A percentile compares a stretch with the other conserved stretches of the same genome.
phyloP scores from a whole-genome alignment of 2,797 vertebrate genomes.

The Sphenodon punctatus region DNA sequence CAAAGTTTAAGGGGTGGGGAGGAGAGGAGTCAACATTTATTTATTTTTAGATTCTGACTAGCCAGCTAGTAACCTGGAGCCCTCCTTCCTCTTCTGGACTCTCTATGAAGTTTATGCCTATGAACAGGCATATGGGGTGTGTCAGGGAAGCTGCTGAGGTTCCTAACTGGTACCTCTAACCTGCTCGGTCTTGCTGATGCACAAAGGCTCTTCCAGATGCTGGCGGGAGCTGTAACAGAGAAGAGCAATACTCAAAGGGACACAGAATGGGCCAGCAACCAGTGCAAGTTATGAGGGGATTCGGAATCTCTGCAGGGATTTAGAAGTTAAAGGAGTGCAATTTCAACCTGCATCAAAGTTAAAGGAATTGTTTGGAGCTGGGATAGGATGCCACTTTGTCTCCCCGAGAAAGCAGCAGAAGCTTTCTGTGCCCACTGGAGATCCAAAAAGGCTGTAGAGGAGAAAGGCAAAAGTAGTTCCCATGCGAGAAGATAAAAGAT shows the following conservation, averaged over 20 bases:
- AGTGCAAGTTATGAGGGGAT: not conserved
- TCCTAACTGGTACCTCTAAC: not conserved
- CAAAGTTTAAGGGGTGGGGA: no score
- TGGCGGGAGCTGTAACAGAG: not conserved
- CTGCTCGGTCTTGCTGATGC: not conserved
- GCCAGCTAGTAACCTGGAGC: no score
- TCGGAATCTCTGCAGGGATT: not conserved
- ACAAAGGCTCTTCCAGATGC: fast-evolving
- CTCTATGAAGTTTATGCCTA: no score
- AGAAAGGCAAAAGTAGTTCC: fast-evolving
- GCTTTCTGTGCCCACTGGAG: fast-evolving
- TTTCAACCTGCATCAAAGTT: fast-evolving
- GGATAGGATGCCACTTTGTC: fast-evolving
- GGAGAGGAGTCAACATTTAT: no score
- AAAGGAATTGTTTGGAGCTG: fast-evolving
- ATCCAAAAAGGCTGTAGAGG: not conserved
- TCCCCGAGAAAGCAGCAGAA: not conserved
- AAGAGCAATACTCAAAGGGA: no score
- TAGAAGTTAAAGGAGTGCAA: fast-evolving
- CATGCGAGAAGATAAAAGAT: not conserved
- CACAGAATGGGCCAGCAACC: not conserved
- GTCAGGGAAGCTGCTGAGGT: fast-evolving
- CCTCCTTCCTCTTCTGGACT: no score
- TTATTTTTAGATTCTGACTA: no score
- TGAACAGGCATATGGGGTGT: no score